Percentiles rank a stretch among this genome's conserved stretches.
These are phyloP conservation scores for Herpetotheres cachinnans DNA, from an alignment of 2,113 vertebrate genomes.

Conservation along the genomic window DNA sequence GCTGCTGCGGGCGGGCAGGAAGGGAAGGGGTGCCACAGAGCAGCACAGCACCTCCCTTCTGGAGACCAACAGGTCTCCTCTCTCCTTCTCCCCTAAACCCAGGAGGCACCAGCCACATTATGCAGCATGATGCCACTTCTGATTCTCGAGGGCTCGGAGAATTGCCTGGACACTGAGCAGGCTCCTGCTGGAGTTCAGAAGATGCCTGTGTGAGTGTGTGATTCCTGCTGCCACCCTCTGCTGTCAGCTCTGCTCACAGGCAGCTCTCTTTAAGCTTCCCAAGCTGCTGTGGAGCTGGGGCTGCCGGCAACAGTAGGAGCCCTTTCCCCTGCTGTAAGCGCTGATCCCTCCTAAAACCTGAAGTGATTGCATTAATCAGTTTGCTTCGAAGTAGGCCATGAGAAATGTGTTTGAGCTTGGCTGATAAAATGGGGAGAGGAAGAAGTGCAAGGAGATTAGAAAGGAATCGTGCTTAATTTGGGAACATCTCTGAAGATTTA, in stretches of 20 bases:
- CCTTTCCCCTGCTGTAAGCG: background rate
- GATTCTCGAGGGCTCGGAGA: background rate
- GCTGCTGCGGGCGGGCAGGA: background rate
- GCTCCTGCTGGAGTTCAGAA: background rate
- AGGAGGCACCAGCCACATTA: background rate
- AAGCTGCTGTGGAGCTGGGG: background rate
- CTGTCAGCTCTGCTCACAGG: slow-evolving; percentile 20
- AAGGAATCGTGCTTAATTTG: slow-evolving; percentile 65
- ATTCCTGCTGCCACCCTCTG: background rate
- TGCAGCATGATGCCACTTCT: background rate
- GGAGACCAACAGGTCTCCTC: background rate
- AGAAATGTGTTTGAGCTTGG: slow-evolving; percentile 45
- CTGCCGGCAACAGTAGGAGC: background rate
- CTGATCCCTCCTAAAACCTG: slow-evolving; percentile 57
- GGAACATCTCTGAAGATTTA: slow-evolving; percentile 63
- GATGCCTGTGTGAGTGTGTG: background rate
- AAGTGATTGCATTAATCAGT: slow-evolving; percentile 52
- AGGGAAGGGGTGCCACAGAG: background rate
- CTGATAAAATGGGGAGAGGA: slow-evolving; percentile 56
- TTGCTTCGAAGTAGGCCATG: slow-evolving; percentile 58
- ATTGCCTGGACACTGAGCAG: background rate
- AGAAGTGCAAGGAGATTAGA: slow-evolving; percentile 65
- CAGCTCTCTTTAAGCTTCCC: background rate
- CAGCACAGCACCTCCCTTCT: background rate
- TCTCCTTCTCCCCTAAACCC: background rate